Evolutionary conservation across 2,888 invertebrate genomes (phyloP).

Genomic region (Clitarchus hookeri): DNA sequence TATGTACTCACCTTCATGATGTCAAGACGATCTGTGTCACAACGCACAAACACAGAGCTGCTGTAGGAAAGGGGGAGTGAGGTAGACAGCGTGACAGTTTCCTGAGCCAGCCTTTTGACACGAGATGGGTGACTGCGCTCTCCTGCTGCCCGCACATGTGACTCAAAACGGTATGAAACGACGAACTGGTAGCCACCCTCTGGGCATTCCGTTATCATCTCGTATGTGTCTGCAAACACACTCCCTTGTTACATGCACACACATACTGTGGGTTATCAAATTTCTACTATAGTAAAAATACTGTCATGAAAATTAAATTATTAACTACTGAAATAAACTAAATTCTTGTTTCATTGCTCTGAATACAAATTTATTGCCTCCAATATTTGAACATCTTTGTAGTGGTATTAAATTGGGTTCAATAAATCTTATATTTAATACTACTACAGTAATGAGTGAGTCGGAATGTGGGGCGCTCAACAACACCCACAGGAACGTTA

Average conservation of each 20-base stretch:
- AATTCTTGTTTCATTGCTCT: too few species aligned
- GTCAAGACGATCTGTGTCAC: constrained; percentile 91
- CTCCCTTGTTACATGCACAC: not conserved
- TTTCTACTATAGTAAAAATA: too few species aligned
- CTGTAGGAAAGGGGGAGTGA: constrained; percentile 90
- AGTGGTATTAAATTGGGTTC: too few species aligned
- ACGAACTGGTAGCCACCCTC: constrained; percentile 79
- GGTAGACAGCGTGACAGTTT: constrained; percentile 90
- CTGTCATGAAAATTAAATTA: too few species aligned
- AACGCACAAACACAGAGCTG: constrained; percentile 93
- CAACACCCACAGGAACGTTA: too few species aligned
- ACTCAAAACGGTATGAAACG: constrained; percentile 88
- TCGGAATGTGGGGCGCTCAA: too few species aligned
- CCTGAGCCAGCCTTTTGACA: constrained; percentile 91
- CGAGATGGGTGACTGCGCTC: constrained; percentile 85
- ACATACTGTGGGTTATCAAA: not conserved
- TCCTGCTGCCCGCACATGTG: constrained; percentile 82
- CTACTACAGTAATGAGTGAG: too few species aligned
- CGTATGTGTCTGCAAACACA: constrained; percentile 74
- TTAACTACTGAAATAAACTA: too few species aligned
- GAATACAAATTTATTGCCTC: too few species aligned
- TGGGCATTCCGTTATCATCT: constrained; percentile 83
- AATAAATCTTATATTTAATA: too few species aligned
- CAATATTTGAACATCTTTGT: too few species aligned
- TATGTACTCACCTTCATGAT: constrained; percentile 79